Evolutionary conservation across 1,140 invertebrate species (phyloP), one percentile per base, ranked within the genome.

Genomic region (Lucilia sericata): DNA sequence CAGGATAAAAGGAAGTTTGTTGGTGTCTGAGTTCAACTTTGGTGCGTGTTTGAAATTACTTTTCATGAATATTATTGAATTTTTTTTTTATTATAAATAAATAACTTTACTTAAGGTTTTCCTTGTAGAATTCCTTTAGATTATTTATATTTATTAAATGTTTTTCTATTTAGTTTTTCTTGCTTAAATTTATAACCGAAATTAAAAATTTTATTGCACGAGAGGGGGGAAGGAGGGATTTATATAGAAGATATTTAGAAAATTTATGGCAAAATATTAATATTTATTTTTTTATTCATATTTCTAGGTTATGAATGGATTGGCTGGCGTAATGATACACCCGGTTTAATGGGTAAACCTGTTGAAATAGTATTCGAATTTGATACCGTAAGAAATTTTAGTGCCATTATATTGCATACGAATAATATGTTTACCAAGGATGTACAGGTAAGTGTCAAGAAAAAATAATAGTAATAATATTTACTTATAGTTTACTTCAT

Each of bases 321-420:
- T 60, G 97, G 97, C 49, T 98, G 97, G 97, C 94, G 93, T 84
- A 95, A 96, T 90, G 94, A 95, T 82, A 92, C 93, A 34, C 91
- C 91, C 84, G 91, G 92, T 9, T 91, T 90, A 74, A 60, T 93
- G 81, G 94, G 93, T 49, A 92, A 92, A 86, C 93, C 93, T 21
- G 90, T 96, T 9, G 94, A 96, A 90, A 93, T 96, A 82, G 91
- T 94, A n/a, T 97, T 98, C 89, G 94, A 96, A 90, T 98, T 98
- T 91, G 94, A 95, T 85, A 92, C 93, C 49, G 91, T 94, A 10
- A 92, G 96, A 74, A 96, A 97, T 88, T 97, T 98, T 91, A 93
- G 93, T 21, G 93, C 94, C 21, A 94, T 96, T 83, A 93, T 94
- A 84, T 93, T 98, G 49, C 95, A 98, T 91, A 93, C 93, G 2